Evolutionary conservation across 2,888 invertebrate genomes (phyloP).

Genomic region (Cephonodes hylas): DNA sequence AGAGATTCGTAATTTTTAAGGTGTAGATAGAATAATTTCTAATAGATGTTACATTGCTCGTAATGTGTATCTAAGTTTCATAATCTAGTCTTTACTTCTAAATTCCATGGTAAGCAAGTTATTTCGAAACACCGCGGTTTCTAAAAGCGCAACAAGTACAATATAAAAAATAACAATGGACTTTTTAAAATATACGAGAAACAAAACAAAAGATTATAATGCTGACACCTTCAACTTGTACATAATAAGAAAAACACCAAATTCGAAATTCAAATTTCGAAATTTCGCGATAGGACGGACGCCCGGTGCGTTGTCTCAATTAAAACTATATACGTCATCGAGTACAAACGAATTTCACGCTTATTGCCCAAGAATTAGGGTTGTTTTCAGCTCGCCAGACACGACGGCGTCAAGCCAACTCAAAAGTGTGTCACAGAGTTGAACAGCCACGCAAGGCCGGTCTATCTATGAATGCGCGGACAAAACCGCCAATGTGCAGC

Average conservation of each 20-base stretch:
- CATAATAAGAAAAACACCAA: constrained; percentile 47
- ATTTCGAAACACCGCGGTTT: too few species aligned
- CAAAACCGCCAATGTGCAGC: constrained; percentile 71
- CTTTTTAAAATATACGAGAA: background rate
- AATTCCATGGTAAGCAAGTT: too few species aligned
- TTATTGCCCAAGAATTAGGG: constrained; percentile 36
- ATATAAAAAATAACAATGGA: too few species aligned
- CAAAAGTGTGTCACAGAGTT: constrained; percentile 79
- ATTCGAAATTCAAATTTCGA: constrained; percentile 69
- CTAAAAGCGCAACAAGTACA: too few species aligned
- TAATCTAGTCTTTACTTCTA: background rate
- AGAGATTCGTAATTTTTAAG: background rate
- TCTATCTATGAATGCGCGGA: constrained; percentile 73
- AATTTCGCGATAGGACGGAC: constrained; percentile 64
- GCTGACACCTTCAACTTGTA: constrained; percentile 18
- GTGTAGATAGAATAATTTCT: too few species aligned
- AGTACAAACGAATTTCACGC: constrained; percentile 23
- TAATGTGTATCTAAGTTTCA: background rate
- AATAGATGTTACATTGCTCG: too few species aligned
- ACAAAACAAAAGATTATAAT: constrained; percentile 1
- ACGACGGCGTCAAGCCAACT: constrained; percentile 74
- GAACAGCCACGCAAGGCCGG: constrained; percentile 76
- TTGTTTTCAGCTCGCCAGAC: constrained; percentile 42
- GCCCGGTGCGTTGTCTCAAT: constrained; percentile 57
- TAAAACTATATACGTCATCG: constrained; percentile 41